phyloP scores from a whole-genome alignment of 2,888 invertebrate genomes.

The Hololepta plana region DNA sequence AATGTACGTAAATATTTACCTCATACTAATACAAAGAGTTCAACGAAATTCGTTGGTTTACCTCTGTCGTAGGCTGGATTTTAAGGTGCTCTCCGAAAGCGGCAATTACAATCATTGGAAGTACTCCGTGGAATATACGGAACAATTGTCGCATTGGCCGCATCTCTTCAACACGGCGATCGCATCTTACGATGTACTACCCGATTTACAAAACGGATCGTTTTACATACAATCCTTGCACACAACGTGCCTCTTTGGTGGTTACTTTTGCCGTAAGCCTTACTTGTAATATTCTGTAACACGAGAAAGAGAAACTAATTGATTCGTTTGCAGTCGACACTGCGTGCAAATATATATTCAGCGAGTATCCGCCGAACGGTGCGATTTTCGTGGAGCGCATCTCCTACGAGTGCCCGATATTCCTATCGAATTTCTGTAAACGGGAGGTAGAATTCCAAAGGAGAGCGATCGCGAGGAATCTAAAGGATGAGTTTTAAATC shows the following conservation, averaged over 20 bases:
- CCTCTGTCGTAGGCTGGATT: slow-evolving; percentile 39
- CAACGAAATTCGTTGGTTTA: no score
- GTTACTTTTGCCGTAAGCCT: slow-evolving; percentile 39
- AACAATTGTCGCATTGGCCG: slow-evolving; percentile 44
- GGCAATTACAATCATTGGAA: slow-evolving; percentile 51
- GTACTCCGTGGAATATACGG: slow-evolving; percentile 44
- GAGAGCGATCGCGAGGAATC: slow-evolving; percentile 22
- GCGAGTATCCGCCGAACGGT: slow-evolving; percentile 16
- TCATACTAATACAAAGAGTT: no score
- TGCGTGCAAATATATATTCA: slow-evolving; percentile 40
- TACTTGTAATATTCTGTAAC: slow-evolving; percentile 2
- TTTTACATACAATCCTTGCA: slow-evolving; percentile 42
- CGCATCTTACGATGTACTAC: slow-evolving; percentile 38
- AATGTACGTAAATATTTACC: slow-evolving; percentile 48
- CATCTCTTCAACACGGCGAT: slow-evolving; percentile 35
- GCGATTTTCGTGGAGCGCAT: slow-evolving; percentile 36
- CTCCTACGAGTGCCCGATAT: slow-evolving; percentile 43
- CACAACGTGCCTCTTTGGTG: slow-evolving; percentile 39
- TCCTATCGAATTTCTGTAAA: slow-evolving; percentile 35
- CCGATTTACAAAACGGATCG: slow-evolving; percentile 24
- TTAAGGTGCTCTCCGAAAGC: slow-evolving; percentile 40
- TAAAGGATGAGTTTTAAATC: no score
- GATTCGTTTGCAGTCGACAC: slow-evolving; percentile 33
- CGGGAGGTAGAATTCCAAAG: slow-evolving; percentile 32
- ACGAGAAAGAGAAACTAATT: no score